Conservation (phyloP, 30 jellyfish, hydroid and myxozoan species). For the Chironex yamaguchii region DNA sequence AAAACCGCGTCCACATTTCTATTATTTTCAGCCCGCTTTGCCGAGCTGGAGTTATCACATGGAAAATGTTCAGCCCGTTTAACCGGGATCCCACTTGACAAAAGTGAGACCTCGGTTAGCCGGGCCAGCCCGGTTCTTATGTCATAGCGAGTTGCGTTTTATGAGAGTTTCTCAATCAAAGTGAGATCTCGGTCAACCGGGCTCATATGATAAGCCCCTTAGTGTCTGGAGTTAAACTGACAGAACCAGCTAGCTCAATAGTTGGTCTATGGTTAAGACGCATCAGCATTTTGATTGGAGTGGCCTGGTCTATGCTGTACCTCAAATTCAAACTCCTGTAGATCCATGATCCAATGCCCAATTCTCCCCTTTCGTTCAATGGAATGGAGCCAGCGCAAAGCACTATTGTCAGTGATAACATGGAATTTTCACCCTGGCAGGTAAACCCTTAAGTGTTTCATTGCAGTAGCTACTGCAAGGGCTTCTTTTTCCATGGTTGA, state of each 20-base stretch:
- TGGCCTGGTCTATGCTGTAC: constrained; percentile 39
- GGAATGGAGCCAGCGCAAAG: constrained; percentile 43
- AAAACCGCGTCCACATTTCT: too few species aligned
- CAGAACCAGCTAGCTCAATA: not conserved
- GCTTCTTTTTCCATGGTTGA: constrained; percentile 65
- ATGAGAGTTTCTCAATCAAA: too few species aligned
- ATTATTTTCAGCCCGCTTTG: too few species aligned
- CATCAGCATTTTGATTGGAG: constrained; percentile 45
- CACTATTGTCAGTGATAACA: constrained; percentile 30
- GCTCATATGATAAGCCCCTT: too few species aligned
- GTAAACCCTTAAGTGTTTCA: constrained; percentile 40
- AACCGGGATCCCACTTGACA: too few species aligned
- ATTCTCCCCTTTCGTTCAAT: constrained; percentile 55
- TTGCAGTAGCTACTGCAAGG: constrained; percentile 48
- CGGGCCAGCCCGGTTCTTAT: too few species aligned
- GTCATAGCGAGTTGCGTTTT: too few species aligned
- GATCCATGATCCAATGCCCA: constrained; percentile 46
- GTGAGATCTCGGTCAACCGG: too few species aligned
- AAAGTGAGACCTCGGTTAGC: too few species aligned
- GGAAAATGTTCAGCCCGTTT: too few species aligned
- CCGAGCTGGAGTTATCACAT: too few species aligned
- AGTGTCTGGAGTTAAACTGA: not conserved
- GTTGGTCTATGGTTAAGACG: not conserved
- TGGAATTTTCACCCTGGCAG: constrained; percentile 29
- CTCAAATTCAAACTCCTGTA: constrained; percentile 28